Evolutionary conservation across 2,113 vertebrate genomes (phyloP).

Genomic region (Rattus rattus): DNA sequence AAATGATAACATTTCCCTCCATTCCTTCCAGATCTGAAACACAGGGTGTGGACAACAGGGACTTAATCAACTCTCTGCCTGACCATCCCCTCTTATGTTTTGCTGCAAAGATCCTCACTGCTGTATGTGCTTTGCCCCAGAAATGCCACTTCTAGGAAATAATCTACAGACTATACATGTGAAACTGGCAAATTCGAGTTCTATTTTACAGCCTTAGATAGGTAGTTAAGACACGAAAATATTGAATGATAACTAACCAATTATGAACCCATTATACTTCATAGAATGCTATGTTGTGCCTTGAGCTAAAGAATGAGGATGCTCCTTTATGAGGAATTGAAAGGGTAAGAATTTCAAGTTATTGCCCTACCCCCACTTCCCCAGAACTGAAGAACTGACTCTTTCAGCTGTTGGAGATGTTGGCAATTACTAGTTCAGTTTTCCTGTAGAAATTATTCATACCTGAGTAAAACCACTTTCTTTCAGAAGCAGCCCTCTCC

Average conservation of each 20-base stretch:
- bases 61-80: too few species aligned
- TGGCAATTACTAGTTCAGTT: not conserved
- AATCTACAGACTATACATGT: not conserved
- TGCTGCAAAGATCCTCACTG: not conserved
- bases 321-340: not conserved
- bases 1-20: not conserved
- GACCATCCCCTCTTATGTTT: not conserved
- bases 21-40: not conserved
- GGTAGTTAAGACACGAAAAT: not conserved
- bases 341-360: not conserved
- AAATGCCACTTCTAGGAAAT: not conserved
- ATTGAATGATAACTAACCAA: not conserved
- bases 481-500: not conserved
- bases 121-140: not conserved
- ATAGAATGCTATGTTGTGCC: not conserved
- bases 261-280: not conserved
- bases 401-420: not conserved
- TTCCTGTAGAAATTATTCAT: not conserved
- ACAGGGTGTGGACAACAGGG: not conserved
- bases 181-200: not conserved
- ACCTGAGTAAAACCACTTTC: not conserved
- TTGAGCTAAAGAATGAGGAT: not conserved
- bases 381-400: not conserved
- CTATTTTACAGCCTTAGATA: not conserved
- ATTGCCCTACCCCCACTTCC: not conserved